Conservation (phyloP, 2,888 invertebrate genomes). For the Blera fallax region DNA sequence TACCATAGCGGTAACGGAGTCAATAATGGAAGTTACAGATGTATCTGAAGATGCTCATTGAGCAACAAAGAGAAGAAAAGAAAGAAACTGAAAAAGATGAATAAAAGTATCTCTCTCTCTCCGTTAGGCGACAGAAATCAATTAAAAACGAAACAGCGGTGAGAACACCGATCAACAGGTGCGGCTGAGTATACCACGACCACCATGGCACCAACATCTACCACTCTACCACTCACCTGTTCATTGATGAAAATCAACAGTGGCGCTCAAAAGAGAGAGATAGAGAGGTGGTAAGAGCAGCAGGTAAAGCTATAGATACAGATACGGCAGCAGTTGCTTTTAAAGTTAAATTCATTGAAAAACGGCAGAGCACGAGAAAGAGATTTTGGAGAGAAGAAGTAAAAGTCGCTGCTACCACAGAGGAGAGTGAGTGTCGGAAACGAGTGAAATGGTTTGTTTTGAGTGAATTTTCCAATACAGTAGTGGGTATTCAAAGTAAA, state of each 20-base stretch:
- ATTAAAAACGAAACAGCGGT: conserved; percentile 46
- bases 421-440: neutral
- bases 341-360: neutral
- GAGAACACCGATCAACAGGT: conserved; percentile 52
- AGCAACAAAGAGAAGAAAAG: neutral
- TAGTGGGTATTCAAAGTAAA: neutral
- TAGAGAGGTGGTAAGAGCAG: neutral
- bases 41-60: conserved; percentile 26
- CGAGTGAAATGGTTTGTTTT: neutral
- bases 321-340: neutral
- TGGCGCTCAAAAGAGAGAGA: conserved; percentile 57
- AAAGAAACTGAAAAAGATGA: neutral
- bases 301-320: neutral
- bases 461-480: neutral
- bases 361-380: neutral
- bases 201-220: conserved; percentile 12
- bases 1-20: conserved; percentile 55
- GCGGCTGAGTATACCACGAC: conserved; percentile 39
- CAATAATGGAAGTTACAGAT: conserved; percentile 45
- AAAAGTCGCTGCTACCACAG: neutral
- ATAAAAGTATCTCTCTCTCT: conserved; percentile 24
- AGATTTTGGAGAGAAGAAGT: conserved; percentile 4
- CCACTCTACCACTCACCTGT: conserved; percentile 51
- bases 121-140: conserved; percentile 50
- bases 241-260: conserved; percentile 67